Evolutionary conservation across 1,140 invertebrate species (phyloP), one percentile per base, ranked within the genome.

Genomic region (Drosophila quadrilineata): DNA sequence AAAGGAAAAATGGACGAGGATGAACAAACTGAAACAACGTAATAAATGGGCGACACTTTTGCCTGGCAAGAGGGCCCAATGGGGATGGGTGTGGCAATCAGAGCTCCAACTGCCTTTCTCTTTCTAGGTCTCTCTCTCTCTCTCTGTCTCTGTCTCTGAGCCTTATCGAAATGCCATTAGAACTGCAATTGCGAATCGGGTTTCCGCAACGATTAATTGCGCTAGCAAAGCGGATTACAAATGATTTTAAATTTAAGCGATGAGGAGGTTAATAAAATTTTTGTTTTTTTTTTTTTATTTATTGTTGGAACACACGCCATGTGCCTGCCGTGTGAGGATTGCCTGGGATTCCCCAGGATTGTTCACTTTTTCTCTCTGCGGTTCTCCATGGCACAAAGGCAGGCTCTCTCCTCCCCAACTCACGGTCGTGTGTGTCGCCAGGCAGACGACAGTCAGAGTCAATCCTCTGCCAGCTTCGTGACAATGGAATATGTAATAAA

Each of bases 191-290:
- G 16, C 14, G 17, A 12, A 8, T 28, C 49, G 17, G 8, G 14
- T n/a, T 63, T 69, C 28, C 73, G 62, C 53, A 62, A 46, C 76
- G 73, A 84, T 82, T 82, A 82, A 82, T 82, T 82, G 76, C 40
- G 58, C 60, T 69, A 48, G 40, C 56, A 70, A 69, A 82, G 77
- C 52, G 77, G 76, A 70, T 82, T 84, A 82, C 57, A 69, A 54
- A 63, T 43, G 49, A 72, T 68, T 46, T 60, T 31, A 48, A 59
- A 66, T 41, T 68, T 50, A 52, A 62, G 57, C 76, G 71, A n/a
- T n/a, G n/a, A n/a, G n/a, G n/a, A n/a, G 60, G 66, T 82, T 80
- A 54, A 84, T 82, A 69, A 84, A 82, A 73, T 70, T 53, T 64
- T 58, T 64, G 36, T 60, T 36, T 17, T 50, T 36, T 43, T 22